Base-by-base conservation (phyloP, 2,797 vertebrate species). In the Nothura maculosa region DNA sequence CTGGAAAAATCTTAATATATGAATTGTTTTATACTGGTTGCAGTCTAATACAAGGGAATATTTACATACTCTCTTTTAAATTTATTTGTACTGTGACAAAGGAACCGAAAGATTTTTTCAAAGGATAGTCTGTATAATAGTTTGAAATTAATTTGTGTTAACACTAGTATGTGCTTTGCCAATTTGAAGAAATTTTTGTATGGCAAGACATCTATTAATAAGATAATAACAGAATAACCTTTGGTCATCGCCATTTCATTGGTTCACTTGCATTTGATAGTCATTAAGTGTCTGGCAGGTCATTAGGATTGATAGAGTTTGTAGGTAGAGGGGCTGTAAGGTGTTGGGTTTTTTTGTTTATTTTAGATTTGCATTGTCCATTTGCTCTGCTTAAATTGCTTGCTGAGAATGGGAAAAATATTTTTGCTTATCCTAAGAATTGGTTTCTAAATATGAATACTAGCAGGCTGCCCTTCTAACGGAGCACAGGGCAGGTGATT, bases 141-240 rank as follows among this genome's bases (percentile, higher is more conserved):
- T 48, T 86, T 86, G 72, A 55, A 66, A 86, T 36, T 48, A 3
- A 55, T n/a, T 15, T 63, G 8, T 27, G 6, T 22, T 81, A 40
- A 34, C 22, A n/a, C 60, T 78, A 64, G 55, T 13, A 22, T 7
- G 36, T 24, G 12, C 11, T 75, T 40, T 57, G 19, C 19, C 28
- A 13, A 52, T 25, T 10, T 68, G 12, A 91, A 69, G n/a, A 68
- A 3, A 1, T 22, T 52, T 82, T 54, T 66, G 7, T 0, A 0
- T 21, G 12, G 27, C 9, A 75, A 75, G 28, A 64, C 8, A 30
- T 64, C 8, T 55, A 55, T 55, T n/a, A 19, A 55, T 20, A 55
- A 12, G n/a, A 55, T n/a, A 30, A 20, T 55, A 92, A 55, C 10
- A 28, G 9, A 55, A n/a, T 6, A 66, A 32, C 10, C 20, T 5